These are phyloP conservation scores for Temnopleurus reevesii DNA, from an alignment of 53 echinoderm and acorn worm species.

Conservation along the genomic window DNA sequence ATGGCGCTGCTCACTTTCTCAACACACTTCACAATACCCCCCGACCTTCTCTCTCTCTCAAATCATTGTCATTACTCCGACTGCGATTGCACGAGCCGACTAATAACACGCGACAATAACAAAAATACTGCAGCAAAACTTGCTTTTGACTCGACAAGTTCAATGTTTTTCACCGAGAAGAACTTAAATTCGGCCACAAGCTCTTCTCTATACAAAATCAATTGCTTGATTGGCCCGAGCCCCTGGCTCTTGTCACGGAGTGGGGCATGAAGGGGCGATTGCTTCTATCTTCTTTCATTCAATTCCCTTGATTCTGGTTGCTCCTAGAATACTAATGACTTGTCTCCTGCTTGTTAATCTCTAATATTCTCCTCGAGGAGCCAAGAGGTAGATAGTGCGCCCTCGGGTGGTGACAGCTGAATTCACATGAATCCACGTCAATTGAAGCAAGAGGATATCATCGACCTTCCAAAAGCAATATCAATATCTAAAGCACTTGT, in stretches of 20 bases:
- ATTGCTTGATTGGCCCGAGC: constrained; percentile 39
- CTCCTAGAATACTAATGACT: constrained; percentile 22
- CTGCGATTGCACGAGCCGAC: neutral
- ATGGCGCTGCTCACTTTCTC: neutral
- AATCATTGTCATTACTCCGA: neutral
- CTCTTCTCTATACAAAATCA: constrained; percentile 41
- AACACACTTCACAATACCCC: neutral
- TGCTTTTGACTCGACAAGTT: constrained; percentile 15
- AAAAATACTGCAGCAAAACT: neutral
- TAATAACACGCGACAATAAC: constrained; percentile 6
- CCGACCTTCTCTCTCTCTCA: neutral
- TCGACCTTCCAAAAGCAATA: neutral
- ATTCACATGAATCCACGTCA: neutral
- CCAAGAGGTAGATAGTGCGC: neutral
- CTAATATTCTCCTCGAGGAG: neutral
- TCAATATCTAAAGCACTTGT: neutral
- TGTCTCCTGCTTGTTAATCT: constrained; percentile 26
- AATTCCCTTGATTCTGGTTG: neutral
- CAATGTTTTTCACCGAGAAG: neutral
- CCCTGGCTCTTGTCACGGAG: constrained; percentile 28
- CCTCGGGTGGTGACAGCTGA: constrained; percentile 14
- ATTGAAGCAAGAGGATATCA: neutral
- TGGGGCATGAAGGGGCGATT: constrained; percentile 10
- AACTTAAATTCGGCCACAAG: neutral
- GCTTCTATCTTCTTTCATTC: neutral